Conservation (phyloP, 2,797 vertebrate genomes). For the Hozukius guyotensis region DNA sequence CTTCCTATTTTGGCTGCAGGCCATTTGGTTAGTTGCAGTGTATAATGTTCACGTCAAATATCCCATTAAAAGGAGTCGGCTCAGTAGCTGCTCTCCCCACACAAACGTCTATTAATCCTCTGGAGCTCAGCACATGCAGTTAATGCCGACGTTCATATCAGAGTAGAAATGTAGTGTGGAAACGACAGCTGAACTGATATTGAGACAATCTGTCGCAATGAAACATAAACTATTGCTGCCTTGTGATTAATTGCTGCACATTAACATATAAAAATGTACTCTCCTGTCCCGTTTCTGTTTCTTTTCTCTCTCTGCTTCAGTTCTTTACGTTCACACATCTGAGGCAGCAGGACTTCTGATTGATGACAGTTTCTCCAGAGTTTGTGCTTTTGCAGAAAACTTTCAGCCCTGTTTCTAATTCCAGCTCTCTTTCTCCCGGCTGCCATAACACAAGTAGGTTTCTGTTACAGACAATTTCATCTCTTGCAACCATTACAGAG, state of each 20-base stretch:
- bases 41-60: not conserved
- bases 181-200: not conserved
- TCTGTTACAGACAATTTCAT: conserved; percentile 22
- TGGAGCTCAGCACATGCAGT: not conserved
- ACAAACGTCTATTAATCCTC: not conserved
- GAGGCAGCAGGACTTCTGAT: not conserved
- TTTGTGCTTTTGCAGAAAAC: conserved; percentile 4
- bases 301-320: not conserved
- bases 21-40: conserved; percentile 9
- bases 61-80: conserved; percentile 4
- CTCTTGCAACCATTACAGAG: not conserved
- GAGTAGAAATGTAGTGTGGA: not conserved
- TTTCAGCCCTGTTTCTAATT: conserved; percentile 16
- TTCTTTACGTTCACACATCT: not conserved
- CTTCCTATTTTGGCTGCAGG: conserved; percentile 20
- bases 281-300: not conserved
- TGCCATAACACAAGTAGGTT: conserved; percentile 12
- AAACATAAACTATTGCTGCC: not conserved
- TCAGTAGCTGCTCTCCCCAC: not conserved
- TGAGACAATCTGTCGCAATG: not conserved
- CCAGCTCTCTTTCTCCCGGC: conserved; percentile 2
- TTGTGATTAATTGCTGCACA: not conserved
- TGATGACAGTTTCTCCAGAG: conserved; percentile 23
- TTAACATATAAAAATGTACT: not conserved
- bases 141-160: not conserved